A percentile compares a stretch with the other conserved stretches of the same genome.
Conservation (phyloP, 2,797 vertebrate genomes). For the Sparidentex hasta region DNA sequence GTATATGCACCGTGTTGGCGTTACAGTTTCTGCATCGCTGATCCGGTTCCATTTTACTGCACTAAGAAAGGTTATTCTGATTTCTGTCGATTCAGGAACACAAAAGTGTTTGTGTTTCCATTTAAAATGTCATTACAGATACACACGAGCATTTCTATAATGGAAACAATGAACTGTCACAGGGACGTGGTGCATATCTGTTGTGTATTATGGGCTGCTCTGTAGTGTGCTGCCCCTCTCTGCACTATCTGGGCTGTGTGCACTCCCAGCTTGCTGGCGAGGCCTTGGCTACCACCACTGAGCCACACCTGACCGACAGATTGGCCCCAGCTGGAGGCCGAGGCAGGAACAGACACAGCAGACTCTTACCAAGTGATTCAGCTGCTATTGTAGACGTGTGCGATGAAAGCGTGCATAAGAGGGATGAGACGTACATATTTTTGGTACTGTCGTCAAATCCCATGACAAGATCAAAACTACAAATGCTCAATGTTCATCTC, state of each 20-base stretch:
- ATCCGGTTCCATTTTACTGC: slow-evolving; percentile 8
- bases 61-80: not conserved
- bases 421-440: not conserved
- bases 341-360: slow-evolving; percentile 53
- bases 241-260: slow-evolving; percentile 36
- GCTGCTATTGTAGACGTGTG: slow-evolving; percentile 22
- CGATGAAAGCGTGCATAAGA: not conserved
- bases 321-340: slow-evolving; percentile 79
- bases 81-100: slow-evolving; percentile 8
- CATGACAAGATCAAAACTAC: not conserved
- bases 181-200: not conserved
- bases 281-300: slow-evolving; percentile 59
- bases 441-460: not conserved
- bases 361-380: slow-evolving; percentile 43
- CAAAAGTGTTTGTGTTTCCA: not conserved
- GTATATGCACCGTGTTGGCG: not conserved
- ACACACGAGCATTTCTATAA: slow-evolving; percentile 1
- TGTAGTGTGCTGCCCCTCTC: slow-evolving; percentile 38
- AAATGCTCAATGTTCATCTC: not conserved
- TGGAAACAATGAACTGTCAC: not conserved
- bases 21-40: not conserved
- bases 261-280: slow-evolving; percentile 65
- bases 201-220: slow-evolving; percentile 26
- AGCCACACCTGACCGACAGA: slow-evolving; percentile 81
- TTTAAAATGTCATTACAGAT: slow-evolving; percentile 16